phyloP scores from a whole-genome alignment of 2,888 invertebrate genomes.

The Tridacna crocea region DNA sequence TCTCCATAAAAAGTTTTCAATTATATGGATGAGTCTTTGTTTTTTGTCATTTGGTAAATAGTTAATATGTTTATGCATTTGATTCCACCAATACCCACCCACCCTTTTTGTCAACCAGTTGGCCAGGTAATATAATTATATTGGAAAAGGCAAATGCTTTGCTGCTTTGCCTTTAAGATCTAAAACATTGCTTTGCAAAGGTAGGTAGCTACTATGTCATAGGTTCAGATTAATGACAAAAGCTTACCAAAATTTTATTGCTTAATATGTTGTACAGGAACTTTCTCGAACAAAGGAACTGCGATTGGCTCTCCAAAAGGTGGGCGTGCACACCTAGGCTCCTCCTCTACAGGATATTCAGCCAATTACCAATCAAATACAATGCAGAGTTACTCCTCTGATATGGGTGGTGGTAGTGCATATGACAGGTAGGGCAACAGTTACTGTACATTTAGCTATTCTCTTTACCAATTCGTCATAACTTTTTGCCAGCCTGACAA shows the following conservation, averaged over 20 bases:
- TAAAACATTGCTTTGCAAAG: too few species aligned
- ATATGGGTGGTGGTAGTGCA: constrained; percentile 9
- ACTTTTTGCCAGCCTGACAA: too few species aligned
- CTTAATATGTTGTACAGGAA: constrained; percentile 26
- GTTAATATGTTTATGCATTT: neutral
- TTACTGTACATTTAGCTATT: neutral
- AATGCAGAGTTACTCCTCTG: constrained; percentile 39
- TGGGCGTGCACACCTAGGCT: constrained; percentile 68
- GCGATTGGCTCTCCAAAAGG: constrained; percentile 77
- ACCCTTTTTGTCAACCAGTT: constrained; percentile 19
- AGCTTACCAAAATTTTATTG: too few species aligned
- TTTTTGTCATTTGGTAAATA: neutral
- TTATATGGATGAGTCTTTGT: neutral
- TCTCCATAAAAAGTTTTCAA: neutral
- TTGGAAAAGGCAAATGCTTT: too few species aligned
- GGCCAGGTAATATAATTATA: neutral
- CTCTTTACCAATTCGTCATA: too few species aligned
- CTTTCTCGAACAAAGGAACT: constrained; percentile 73
- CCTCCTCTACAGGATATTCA: constrained; percentile 65
- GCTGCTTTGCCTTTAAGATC: too few species aligned
- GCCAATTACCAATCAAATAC: constrained; percentile 71
- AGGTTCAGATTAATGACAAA: too few species aligned
- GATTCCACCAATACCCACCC: neutral
- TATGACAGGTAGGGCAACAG: constrained; percentile 36
- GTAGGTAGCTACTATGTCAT: too few species aligned